A percentile compares a stretch with the other conserved stretches of the same genome.
Conservation (phyloP, 2,888 invertebrate genomes). For the Spisula solida region DNA sequence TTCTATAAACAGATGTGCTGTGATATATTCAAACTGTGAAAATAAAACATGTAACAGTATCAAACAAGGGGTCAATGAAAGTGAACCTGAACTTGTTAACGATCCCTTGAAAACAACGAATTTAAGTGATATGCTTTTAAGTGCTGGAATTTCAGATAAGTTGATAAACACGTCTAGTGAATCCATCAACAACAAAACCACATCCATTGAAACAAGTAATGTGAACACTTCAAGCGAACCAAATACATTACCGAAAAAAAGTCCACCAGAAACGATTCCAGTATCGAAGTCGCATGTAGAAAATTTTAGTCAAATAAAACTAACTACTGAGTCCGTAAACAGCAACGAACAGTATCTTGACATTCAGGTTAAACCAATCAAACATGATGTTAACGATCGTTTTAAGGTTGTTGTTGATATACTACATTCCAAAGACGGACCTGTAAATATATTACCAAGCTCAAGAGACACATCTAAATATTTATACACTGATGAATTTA, state of each 20-base stretch:
- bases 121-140: not conserved
- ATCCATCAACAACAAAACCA: not conserved
- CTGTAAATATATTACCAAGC: not conserved
- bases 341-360: not conserved
- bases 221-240: not conserved
- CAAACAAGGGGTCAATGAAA: not conserved
- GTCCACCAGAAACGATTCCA: not conserved
- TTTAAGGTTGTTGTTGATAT: conserved; percentile 48
- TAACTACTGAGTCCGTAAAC: not conserved
- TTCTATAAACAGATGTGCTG: not conserved
- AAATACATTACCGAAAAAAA: not conserved
- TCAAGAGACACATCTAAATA: conserved; percentile 22
- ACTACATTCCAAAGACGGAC: conserved; percentile 25
- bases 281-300: not conserved
- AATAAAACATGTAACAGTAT: not conserved
- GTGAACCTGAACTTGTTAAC: not conserved
- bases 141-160: not conserved
- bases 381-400: conserved; percentile 25
- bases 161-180: not conserved
- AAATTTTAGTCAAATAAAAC: not conserved
- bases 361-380: not conserved
- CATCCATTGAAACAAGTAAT: not conserved
- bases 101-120: not conserved
- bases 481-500: conserved; percentile 8
- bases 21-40: not conserved